Evolutionary conservation across 1,140 invertebrate genomes (phyloP).

Genomic region (Lycorma delicatula): DNA sequence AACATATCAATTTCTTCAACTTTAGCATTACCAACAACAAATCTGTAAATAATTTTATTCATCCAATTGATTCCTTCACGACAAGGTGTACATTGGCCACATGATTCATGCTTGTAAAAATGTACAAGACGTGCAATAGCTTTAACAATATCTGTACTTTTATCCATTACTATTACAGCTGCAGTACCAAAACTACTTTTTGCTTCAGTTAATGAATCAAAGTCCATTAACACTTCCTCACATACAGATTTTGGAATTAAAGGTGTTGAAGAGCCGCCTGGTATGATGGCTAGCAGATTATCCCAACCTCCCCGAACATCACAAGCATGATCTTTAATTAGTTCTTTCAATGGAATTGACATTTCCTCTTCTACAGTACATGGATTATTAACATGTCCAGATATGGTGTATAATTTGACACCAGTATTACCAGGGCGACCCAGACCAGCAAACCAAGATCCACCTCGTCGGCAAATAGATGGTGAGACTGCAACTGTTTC

Average conservation of each 20-base stretch:
- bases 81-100: constrained; percentile 73
- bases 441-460: constrained; percentile 64
- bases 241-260: constrained; percentile 55
- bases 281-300: constrained; percentile 61
- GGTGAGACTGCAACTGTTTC: constrained; percentile 58
- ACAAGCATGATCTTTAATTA: constrained; percentile 59
- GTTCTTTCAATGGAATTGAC: constrained; percentile 56
- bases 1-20: constrained; percentile 61
- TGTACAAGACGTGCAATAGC: constrained; percentile 59
- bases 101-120: constrained; percentile 74
- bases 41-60: constrained; percentile 31
- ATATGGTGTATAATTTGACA: constrained; percentile 71
- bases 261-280: constrained; percentile 63
- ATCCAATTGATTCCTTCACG: constrained; percentile 62
- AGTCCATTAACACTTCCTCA: constrained; percentile 54
- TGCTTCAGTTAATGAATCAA: constrained; percentile 55
- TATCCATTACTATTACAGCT: constrained; percentile 66
- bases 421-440: constrained; percentile 63
- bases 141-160: constrained; percentile 53
- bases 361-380: constrained; percentile 71
- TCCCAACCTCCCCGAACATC: constrained; percentile 62
- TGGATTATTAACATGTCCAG: constrained; percentile 67
- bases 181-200: constrained; percentile 59
- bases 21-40: constrained; percentile 53
- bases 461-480: constrained; percentile 61